Percentiles rank a stretch among this genome's conserved stretches.
Conservation (phyloP, 2,888 invertebrate genomes). For the Teleogryllus oceanicus region DNA sequence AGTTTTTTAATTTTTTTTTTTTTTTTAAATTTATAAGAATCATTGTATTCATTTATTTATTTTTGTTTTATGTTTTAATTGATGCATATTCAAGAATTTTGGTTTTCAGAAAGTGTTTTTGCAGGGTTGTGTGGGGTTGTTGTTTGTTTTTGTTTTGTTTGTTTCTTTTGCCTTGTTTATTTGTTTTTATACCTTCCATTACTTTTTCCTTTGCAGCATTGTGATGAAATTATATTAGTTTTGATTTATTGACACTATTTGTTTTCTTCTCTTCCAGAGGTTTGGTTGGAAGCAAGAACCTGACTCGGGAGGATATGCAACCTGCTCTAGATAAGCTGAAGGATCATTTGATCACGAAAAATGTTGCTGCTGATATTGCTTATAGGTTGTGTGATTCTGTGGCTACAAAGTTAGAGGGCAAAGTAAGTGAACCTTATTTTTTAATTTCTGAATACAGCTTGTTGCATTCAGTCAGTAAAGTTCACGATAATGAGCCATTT, state of each 20-base stretch:
- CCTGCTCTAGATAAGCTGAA: constrained; percentile 89
- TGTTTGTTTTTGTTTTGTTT: background rate
- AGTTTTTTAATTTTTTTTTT: no score
- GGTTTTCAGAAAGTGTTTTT: no score
- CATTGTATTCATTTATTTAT: no score
- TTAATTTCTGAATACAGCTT: no score
- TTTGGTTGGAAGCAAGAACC: constrained; percentile 83
- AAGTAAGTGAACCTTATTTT: constrained; percentile 48
- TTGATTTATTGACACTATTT: constrained; percentile 19
- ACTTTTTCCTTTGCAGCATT: constrained; percentile 20
- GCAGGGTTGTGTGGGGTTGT: no score
- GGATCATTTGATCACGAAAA: constrained; percentile 94
- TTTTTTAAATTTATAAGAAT: no score
- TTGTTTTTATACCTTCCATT: background rate
- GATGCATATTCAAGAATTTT: no score
- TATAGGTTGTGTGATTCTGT: constrained; percentile 91
- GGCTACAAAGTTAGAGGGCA: constrained; percentile 83
- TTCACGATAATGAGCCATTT: no score
- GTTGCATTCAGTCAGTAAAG: no score
- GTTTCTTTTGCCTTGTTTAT: constrained; percentile 20
- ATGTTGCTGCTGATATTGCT: constrained; percentile 96
- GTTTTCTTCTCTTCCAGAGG: constrained; percentile 49
- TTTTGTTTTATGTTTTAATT: no score
- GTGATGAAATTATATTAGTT: background rate
- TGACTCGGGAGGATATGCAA: constrained; percentile 74